Conservation (phyloP, 2,113 vertebrate species). For the Triplophysa siluroides region DNA sequence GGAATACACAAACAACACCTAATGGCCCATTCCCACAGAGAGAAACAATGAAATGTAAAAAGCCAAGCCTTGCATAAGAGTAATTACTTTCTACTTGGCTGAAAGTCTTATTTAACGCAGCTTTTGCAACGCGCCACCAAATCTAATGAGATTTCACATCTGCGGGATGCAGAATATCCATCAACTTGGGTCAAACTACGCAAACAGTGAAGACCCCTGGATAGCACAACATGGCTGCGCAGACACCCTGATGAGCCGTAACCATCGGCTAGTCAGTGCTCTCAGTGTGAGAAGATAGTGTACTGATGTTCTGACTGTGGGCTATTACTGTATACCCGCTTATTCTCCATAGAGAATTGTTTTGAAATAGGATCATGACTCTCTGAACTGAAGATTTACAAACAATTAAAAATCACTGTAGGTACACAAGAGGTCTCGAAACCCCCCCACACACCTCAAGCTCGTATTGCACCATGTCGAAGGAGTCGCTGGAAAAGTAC, state of each 20-base stretch:
- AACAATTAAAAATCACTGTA: too few relatives aligned
- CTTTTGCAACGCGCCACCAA: slow-evolving; percentile 67
- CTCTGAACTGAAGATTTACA: too few relatives aligned
- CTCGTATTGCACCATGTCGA: slow-evolving; percentile 94
- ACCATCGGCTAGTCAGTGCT: not conserved
- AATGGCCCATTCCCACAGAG: slow-evolving; percentile 48
- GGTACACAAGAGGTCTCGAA: too few relatives aligned
- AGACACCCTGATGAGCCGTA: not conserved
- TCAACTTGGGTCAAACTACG: slow-evolving; percentile 57
- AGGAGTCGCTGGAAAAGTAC: slow-evolving; percentile 94
- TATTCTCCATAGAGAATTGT: not conserved
- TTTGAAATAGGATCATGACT: not conserved
- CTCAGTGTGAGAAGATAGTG: not conserved
- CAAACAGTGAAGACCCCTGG: too few relatives aligned
- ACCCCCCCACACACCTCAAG: slow-evolving; percentile 83
- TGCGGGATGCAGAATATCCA: slow-evolving; percentile 69
- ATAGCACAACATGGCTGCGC: not conserved
- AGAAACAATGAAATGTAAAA: slow-evolving; percentile 68
- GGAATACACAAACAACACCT: slow-evolving; percentile 64
- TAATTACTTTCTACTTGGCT: slow-evolving; percentile 73
- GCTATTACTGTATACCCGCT: too few relatives aligned
- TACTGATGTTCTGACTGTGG: too few relatives aligned
- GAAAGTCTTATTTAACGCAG: slow-evolving; percentile 69
- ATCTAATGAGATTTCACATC: slow-evolving; percentile 79
- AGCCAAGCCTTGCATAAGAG: slow-evolving; percentile 49